Evolutionary conservation across 2,888 invertebrate species (phyloP), one percentile per base, ranked within the genome.

Genomic region (Acleris literana): DNA sequence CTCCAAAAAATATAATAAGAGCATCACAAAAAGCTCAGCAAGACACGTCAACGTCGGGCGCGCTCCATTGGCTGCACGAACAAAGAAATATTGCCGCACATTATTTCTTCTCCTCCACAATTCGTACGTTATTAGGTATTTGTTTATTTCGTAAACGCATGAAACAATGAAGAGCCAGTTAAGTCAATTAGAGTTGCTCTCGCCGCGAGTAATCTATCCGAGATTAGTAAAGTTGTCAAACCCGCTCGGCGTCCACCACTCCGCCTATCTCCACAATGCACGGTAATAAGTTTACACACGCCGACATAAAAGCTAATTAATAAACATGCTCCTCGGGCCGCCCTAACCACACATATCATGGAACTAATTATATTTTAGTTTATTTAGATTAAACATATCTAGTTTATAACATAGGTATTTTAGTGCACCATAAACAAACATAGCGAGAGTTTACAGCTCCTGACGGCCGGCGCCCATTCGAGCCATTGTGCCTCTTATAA

Each of bases 351-450:
- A 85, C 85, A 87, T 86, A 88, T 87, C 84, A 84, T 82, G 81
- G 76, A 82, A 86, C 85, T 90, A 91, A 91, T 91, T 89, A 90
- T 89, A 84, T 84, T 85, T 86, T 83, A 85, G 86, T 89, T 91
- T 91, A 91, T 91, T 89, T 88, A 87, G 88, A 90, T 90, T 88
- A 90, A 87, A 90, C 86, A 90, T 91, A 91, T 91, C 90, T 91
- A 90, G 86, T 92, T 92, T 92, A 92, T 92, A 90, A 91, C 88
- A 90, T 90, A 66, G 57, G 62, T 66, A 92, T 91, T 92, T 92
- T 91, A 92, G 89, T 91, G 91, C 85, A 84, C 82, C 88, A 90
- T 92, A 92, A 92, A 92, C 92, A 92, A 92, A 92, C 92, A 92
- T 87, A 90, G 90, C 87, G 82, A 86, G 87, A 87, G 86, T 92